Percentiles rank a stretch among this genome's conserved stretches.
phyloP scores from a whole-genome alignment of 2,888 invertebrate genomes.

The Aphrophora alni region DNA sequence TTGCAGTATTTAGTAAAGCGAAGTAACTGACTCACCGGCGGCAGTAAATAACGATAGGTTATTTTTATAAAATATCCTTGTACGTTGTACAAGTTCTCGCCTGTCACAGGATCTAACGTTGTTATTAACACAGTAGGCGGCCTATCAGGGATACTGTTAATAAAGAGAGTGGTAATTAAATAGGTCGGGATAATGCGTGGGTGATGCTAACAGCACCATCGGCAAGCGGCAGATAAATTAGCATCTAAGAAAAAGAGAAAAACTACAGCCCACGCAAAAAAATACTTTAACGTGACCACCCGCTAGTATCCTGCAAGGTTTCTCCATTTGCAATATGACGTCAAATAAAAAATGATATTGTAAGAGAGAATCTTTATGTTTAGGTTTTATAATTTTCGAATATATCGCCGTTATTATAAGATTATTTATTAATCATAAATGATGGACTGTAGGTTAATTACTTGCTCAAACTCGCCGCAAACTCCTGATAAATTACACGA shows the following conservation, averaged over 20 bases:
- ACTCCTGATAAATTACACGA: too few relatives aligned
- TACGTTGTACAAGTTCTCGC: constrained; percentile 1
- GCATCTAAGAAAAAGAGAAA: background rate
- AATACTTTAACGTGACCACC: background rate
- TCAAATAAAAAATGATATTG: background rate
- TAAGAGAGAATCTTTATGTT: too few relatives aligned
- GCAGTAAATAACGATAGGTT: background rate
- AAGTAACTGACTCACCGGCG: too few relatives aligned
- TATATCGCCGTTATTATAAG: too few relatives aligned
- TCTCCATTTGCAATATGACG: background rate
- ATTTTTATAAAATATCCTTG: background rate
- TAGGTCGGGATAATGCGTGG: background rate
- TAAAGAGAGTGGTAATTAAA: background rate
- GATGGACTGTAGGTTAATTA: too few relatives aligned
- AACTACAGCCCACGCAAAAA: background rate
- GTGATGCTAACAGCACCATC: background rate
- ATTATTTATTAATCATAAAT: too few relatives aligned
- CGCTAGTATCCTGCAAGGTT: background rate
- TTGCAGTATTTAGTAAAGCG: too few relatives aligned
- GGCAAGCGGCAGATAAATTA: background rate
- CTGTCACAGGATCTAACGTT: background rate
- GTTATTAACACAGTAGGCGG: background rate
- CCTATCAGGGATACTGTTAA: background rate
- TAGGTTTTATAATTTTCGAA: too few relatives aligned
- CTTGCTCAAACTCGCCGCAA: too few relatives aligned